Conservation (phyloP, 2,888 invertebrate genomes). For the Platycnemis pennipes region DNA sequence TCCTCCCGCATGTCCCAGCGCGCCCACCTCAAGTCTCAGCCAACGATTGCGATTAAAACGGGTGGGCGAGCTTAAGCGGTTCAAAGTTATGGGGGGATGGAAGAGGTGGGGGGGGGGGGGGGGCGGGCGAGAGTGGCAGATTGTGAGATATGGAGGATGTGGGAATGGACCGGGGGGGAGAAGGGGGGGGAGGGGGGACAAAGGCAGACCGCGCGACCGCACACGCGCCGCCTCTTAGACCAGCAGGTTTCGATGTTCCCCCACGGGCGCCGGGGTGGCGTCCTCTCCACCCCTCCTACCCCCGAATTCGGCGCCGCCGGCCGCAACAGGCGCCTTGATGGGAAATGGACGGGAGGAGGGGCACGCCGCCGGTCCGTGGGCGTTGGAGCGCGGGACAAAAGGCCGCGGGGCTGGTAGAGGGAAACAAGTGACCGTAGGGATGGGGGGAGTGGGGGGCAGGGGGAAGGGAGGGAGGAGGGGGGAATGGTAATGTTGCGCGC, state of each 20-base stretch:
- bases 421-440: too few species aligned
- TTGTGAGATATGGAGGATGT: not conserved
- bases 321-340: constrained; percentile 19
- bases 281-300: not conserved
- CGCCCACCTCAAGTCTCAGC: not conserved
- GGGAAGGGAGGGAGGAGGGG: not conserved
- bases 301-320: not conserved
- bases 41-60: not conserved
- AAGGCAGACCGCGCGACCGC: constrained; percentile 17
- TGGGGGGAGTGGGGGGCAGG: too few species aligned
- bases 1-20: not conserved
- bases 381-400: too few species aligned
- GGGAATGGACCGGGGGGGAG: not conserved
- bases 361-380: too few species aligned
- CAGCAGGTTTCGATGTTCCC: not conserved
- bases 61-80: constrained; percentile 3
- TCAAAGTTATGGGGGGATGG: not conserved
- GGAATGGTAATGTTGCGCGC: not conserved
- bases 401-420: too few species aligned
- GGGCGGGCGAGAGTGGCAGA: not conserved
- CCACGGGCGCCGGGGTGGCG: not conserved
- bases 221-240: not conserved
- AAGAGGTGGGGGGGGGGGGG: not conserved
- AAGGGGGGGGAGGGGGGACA: not conserved
- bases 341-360: too few species aligned